phyloP scores from a whole-genome alignment of 2,888 invertebrate species.

The Diploptera punctata region DNA sequence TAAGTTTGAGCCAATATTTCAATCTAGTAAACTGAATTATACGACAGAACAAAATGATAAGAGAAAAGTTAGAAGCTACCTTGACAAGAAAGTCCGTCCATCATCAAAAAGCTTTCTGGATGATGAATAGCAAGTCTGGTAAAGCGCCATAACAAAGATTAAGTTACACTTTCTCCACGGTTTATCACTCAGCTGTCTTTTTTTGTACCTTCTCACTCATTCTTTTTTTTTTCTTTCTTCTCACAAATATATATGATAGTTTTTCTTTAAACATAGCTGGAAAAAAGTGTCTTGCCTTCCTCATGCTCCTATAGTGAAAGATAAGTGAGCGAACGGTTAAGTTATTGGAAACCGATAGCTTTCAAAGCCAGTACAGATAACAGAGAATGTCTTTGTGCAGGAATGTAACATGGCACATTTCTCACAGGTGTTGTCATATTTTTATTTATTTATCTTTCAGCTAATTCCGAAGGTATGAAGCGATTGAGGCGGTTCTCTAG shows the following conservation, averaged over 20 bases:
- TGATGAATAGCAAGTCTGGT: constrained; percentile 12
- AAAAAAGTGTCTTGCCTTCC: background rate
- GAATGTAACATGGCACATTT: background rate
- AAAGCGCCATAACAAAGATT: constrained; percentile 22
- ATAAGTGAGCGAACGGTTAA: constrained; percentile 27
- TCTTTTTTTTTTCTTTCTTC: too few relatives aligned
- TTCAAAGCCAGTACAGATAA: constrained; percentile 30
- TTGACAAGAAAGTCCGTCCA: background rate
- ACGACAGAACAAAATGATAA: background rate
- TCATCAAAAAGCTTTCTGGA: background rate
- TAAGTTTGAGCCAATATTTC: background rate
- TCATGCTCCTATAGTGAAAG: background rate
- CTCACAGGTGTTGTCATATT: background rate
- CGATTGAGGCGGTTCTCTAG: too few relatives aligned
- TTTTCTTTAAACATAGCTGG: constrained; percentile 21
- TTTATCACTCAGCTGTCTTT: constrained; percentile 1
- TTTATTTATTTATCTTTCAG: too few relatives aligned
- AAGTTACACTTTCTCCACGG: constrained; percentile 8
- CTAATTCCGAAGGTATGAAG: too few relatives aligned
- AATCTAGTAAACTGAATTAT: background rate
- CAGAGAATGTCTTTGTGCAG: background rate
- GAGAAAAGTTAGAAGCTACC: background rate
- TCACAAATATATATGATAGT: background rate
- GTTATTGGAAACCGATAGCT: constrained; percentile 36
- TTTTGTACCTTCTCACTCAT: background rate